Conservation (phyloP, 2,797 vertebrate genomes). For the Steatocranus sp. region DNA sequence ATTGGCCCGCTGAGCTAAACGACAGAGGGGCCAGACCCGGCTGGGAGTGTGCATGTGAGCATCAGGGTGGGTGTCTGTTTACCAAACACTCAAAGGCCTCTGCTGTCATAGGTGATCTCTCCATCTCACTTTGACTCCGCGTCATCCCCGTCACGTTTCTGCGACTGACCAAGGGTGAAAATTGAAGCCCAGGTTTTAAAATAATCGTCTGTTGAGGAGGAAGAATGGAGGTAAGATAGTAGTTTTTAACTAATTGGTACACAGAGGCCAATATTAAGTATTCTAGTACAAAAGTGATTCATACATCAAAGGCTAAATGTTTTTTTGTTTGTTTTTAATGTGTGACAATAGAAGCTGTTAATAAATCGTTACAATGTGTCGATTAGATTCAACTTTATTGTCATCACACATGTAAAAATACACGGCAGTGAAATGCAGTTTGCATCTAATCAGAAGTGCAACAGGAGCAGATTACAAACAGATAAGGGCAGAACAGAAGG, state of each 20-base stretch:
- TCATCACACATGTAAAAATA: accelerated
- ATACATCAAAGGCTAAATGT: background rate
- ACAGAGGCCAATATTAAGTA: background rate
- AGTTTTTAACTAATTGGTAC: background rate
- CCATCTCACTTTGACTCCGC: background rate
- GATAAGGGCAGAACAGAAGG: background rate
- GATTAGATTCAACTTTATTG: background rate
- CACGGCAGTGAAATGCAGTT: background rate
- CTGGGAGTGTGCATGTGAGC: constrained; percentile 3
- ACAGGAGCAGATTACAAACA: background rate
- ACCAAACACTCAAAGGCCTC: constrained; percentile 62
- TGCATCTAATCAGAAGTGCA: background rate
- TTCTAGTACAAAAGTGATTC: background rate
- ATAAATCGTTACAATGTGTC: background rate
- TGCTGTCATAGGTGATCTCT: constrained; percentile 31
- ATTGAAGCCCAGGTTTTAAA: background rate
- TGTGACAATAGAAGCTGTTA: background rate
- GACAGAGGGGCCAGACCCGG: constrained; percentile 9
- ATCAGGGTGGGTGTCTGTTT: constrained; percentile 66
- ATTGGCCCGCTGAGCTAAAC: constrained; percentile 43
- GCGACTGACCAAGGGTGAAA: background rate
- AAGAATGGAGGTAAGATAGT: constrained; percentile 64
- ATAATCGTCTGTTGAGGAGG: background rate
- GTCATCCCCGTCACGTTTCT: background rate
- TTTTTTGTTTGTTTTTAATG: background rate